Conservation (phyloP, 2,888 invertebrate genomes). For the Drosophila colorata region DNA sequence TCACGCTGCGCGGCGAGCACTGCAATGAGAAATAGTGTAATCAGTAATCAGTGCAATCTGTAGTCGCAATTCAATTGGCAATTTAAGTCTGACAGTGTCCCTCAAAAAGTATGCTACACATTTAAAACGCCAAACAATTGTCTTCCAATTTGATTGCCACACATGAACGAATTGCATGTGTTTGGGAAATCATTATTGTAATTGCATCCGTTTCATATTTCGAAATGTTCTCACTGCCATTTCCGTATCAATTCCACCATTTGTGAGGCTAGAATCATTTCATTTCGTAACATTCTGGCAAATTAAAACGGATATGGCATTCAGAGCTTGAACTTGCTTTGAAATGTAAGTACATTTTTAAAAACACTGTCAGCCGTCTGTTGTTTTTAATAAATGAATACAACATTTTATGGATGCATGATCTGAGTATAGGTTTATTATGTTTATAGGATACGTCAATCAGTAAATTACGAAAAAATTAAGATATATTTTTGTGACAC, state of each 20-base stretch:
- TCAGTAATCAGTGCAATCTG: slow-evolving; percentile 5
- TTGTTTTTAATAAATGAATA: no score
- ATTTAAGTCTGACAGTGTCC: slow-evolving; percentile 4
- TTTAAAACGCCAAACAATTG: slow-evolving; percentile 29
- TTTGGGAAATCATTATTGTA: slow-evolving; percentile 49
- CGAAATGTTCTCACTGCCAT: slow-evolving; percentile 25
- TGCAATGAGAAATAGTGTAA: slow-evolving; percentile 47
- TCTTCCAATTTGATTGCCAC: slow-evolving; percentile 6
- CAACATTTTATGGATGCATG: no score
- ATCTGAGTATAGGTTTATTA: no score
- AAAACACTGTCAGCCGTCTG: background rate
- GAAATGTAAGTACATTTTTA: no score
- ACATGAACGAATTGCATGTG: slow-evolving; percentile 8
- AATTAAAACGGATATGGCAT: slow-evolving; percentile 26
- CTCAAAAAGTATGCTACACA: slow-evolving; percentile 11
- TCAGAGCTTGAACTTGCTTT: slow-evolving; percentile 7
- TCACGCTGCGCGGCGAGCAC: slow-evolving; percentile 84
- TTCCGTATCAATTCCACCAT: slow-evolving; percentile 47
- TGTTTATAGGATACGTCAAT: no score
- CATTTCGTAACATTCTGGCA: slow-evolving; percentile 1
- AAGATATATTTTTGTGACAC: no score
- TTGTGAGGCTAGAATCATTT: slow-evolving; percentile 20
- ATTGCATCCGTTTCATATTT: slow-evolving; percentile 52
- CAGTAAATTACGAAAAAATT: no score
- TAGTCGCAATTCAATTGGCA: slow-evolving; percentile 1